A percentile compares a stretch with the other conserved stretches of the same genome.
Evolutionary conservation across 2,888 invertebrate species (phyloP).

Genomic region (Junonia oenone): DNA sequence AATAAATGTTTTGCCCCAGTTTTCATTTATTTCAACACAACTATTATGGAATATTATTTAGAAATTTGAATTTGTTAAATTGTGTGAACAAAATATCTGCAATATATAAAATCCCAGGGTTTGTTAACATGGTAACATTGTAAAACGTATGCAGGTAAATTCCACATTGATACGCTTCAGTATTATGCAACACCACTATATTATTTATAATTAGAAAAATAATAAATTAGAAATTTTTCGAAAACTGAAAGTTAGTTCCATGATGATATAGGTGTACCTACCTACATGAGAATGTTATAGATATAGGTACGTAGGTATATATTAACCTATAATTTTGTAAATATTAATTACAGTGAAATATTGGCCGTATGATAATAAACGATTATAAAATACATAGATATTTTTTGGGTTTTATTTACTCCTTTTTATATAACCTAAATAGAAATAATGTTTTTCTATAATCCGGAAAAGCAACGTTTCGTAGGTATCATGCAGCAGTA

Average conservation of each 20-base stretch:
- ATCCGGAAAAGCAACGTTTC: too few relatives aligned
- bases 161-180: background rate
- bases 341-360: constrained; percentile 5
- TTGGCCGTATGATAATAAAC: constrained; percentile 2
- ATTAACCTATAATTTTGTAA: constrained; percentile 18
- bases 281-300: background rate
- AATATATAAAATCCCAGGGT: background rate
- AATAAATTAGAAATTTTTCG: background rate
- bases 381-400: background rate
- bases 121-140: too few relatives aligned
- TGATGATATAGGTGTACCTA: too few relatives aligned
- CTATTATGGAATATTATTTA: background rate
- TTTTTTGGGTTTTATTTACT: background rate
- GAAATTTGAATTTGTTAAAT: background rate
- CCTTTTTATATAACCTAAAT: too few relatives aligned
- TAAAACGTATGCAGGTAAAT: too few relatives aligned
- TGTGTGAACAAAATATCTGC: background rate
- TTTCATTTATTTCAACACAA: background rate
- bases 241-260: background rate
- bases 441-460: too few relatives aligned
- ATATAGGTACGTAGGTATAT: background rate
- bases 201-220: background rate
- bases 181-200: background rate
- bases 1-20: background rate
- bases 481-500: too few relatives aligned